A percentile compares a stretch with the other conserved stretches of the same genome.
Conservation (phyloP, 2,113 vertebrate genomes). For the Phalacrocorax brasilianus region DNA sequence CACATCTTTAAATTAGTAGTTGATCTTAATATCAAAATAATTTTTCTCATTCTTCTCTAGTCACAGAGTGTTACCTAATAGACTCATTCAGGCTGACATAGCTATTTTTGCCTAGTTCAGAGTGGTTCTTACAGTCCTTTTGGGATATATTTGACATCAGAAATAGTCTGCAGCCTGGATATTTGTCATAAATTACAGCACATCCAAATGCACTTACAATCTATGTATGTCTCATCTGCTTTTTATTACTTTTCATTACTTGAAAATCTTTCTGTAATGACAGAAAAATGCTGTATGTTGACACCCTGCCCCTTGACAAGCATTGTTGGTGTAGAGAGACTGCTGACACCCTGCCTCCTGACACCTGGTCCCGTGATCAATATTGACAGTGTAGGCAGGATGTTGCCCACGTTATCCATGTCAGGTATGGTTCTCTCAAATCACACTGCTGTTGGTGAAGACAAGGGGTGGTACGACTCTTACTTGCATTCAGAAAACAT, state of each 20-base stretch:
- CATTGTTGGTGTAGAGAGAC: rapidly evolving
- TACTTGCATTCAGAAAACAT: neutral
- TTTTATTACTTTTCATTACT: neutral
- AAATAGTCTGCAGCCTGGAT: neutral
- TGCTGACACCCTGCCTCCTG: neutral
- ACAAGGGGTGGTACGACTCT: rapidly evolving
- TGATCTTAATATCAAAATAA: neutral
- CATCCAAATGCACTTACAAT: neutral
- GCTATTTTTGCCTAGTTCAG: neutral
- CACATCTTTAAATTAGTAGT: neutral
- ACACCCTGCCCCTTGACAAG: neutral
- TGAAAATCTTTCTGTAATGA: neutral
- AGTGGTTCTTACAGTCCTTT: neutral
- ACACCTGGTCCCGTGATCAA: neutral
- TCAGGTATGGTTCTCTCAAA: neutral
- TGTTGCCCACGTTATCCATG: neutral
- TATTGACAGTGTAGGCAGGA: neutral
- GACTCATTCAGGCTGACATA: neutral
- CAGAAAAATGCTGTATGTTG: neutral
- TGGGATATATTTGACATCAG: neutral
- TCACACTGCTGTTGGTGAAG: neutral
- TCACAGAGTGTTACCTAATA: neutral
- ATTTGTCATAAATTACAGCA: neutral
- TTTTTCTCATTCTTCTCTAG: neutral
- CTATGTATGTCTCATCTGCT: neutral